A percentile compares a stretch with the other conserved stretches of the same genome.
Conservation (phyloP, 2,113 vertebrate genomes). For the Apeltes quadracus region DNA sequence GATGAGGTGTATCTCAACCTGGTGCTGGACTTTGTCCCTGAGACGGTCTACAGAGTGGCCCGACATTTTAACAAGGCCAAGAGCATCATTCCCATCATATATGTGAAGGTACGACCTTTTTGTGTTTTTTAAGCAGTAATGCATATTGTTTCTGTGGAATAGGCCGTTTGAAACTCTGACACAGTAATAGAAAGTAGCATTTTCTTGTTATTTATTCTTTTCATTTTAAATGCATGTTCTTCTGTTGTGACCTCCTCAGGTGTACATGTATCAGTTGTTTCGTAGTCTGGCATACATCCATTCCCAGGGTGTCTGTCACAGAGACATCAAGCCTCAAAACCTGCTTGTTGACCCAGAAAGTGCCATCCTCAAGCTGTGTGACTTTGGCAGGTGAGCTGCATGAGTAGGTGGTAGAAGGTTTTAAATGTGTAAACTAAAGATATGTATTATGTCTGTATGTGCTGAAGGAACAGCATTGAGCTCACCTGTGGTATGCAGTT, state of each 20-base stretch:
- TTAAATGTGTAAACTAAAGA: background rate
- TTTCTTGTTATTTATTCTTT: background rate
- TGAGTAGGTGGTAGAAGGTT: background rate
- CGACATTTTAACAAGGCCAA: slow-evolving; percentile 94
- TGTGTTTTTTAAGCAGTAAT: background rate
- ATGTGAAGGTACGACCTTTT: slow-evolving; percentile 84
- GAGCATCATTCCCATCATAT: slow-evolving; percentile 89
- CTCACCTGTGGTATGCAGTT: background rate
- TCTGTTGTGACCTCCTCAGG: slow-evolving; percentile 68
- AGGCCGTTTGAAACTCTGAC: background rate
- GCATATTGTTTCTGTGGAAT: background rate
- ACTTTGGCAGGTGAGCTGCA: slow-evolving; percentile 88
- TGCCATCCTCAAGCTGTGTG: slow-evolving; percentile 91
- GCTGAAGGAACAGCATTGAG: background rate
- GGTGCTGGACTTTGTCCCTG: slow-evolving; percentile 91
- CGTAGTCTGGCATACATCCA: slow-evolving; percentile 94
- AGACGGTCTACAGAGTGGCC: slow-evolving; percentile 92
- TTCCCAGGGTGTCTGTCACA: slow-evolving; percentile 93
- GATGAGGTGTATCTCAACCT: slow-evolving; percentile 93
- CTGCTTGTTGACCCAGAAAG: slow-evolving; percentile 92
- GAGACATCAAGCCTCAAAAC: slow-evolving; percentile 95
- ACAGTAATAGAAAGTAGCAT: background rate
- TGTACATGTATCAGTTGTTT: slow-evolving; percentile 97
- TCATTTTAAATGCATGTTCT: no score
- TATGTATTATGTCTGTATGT: background rate